Base-by-base conservation (phyloP, 2,888 invertebrate species). In the Tenthredo mesomela region DNA sequence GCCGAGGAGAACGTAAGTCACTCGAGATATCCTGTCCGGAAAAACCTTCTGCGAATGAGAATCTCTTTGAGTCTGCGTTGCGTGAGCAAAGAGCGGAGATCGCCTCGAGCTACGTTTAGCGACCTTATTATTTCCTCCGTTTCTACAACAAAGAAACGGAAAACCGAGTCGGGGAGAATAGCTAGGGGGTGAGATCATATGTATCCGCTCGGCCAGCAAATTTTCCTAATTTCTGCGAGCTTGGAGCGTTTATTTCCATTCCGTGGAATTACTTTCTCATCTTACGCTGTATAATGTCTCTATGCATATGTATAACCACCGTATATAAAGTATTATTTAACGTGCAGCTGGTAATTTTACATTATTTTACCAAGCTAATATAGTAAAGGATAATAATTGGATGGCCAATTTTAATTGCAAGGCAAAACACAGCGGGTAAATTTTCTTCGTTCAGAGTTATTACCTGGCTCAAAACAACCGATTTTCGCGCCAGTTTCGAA, bases 31-130 rank as follows among this genome's bases (percentile, higher is more conserved):
- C 40, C 37, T 61, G 37, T 12, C 21, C 80, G 58, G 80, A 80
- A 80, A 80, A 80, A 80, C 80, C 80, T 21, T 80, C 80, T 25
- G 37, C 80, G 58, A 5, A 15, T 73, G 40, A 33, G 54, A 33
- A 61, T 80, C 61, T 80, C 80, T 58, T 80, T 58, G 80, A 61
- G 58, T 25, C 78, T 78, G 33, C n/a, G n/a, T 10, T 78, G 61
- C 78, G 58, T 54, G 58, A 25, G 12, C 75, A 12, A 37, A 21
- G 58, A 80, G 9, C 37, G 15, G 80, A 61, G 58, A 61, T 77
- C 54, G 77, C 77, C 77, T 29, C 50, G 50, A 77, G 77, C 77
- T 54, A 29, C 77, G 54, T 54, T 77, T 77, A 50, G 50, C 77
- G 40, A 54, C 54, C 77, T 25, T 29, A 77, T 50, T 77, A 50